Base-by-base conservation (phyloP, 2,888 invertebrate species). In the Eupeodes latifasciatus region DNA sequence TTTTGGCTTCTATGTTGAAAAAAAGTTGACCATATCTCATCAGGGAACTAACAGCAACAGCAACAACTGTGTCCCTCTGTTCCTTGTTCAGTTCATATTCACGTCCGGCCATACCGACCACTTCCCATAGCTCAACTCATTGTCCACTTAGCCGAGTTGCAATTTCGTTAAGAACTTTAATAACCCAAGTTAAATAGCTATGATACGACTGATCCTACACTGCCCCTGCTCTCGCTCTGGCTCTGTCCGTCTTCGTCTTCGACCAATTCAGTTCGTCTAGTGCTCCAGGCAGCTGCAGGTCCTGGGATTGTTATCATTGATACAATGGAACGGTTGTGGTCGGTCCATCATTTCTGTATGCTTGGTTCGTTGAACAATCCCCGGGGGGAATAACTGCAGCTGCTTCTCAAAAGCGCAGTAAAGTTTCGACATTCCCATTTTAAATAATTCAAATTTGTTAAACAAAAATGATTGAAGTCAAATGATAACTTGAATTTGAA, bases 391-490 rank as follows among this genome's bases (percentile, higher is more conserved):
- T 12, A 40, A 66, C 27, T 62, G 64, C 59, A 64, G 71, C 59
- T 79, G 57, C 34, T 59, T 27, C 47, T 59, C 55, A 14, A 40
- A 44, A 61, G 12, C 49, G 34, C 44, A 62, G 36, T 16, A 27
- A 34, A 55, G 40, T 75, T 57, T 69, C 53, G 36, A 36, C 1
- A 71, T 55, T 57, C 14, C 49, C 19, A 53, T 44, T 40, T 80
- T 83, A 67, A 87, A 80, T 87, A 83, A 87, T 87, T 87, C 83
- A 87, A 80, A 83, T 77, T 87, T 74, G 62, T 77, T 83, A 62
- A 83, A 77, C 80, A 49, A 83, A 87, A 87, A 77, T 87, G 66
- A 87, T 87, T 87, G 87, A 87, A 87, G 87, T 81, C 76, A 83
- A 80, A 80, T 74, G 83, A 87, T 87, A 87, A 87, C 72, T 80